Conservation (phyloP, 2,888 invertebrate species). For the Dolomedes plantarius region DNA sequence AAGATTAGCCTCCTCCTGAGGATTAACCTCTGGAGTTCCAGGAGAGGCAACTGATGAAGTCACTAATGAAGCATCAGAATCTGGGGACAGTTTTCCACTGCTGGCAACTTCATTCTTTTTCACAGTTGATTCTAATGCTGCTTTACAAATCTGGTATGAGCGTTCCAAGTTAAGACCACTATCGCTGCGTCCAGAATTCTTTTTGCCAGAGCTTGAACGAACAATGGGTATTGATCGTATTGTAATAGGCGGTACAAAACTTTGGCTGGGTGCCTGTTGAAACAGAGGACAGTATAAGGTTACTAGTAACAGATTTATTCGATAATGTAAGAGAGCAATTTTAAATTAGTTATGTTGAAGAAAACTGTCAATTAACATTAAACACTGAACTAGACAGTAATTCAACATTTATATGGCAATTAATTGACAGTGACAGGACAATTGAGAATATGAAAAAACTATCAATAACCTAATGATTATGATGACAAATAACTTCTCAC, state of each 20-base stretch:
- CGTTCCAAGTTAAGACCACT: constrained; percentile 88
- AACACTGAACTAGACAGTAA: too few species aligned
- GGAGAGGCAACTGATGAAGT: constrained; percentile 59
- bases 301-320: too few species aligned
- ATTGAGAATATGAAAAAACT: too few species aligned
- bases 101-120: constrained; percentile 78
- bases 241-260: constrained; percentile 70
- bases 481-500: too few species aligned
- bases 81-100: constrained; percentile 10
- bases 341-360: too few species aligned
- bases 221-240: constrained; percentile 68
- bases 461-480: too few species aligned
- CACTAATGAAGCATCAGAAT: constrained; percentile 35
- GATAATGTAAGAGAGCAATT: not conserved
- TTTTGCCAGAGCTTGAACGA: constrained; percentile 38
- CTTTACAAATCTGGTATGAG: constrained; percentile 90
- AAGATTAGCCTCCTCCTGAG: not conserved
- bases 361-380: too few species aligned
- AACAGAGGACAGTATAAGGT: not conserved
- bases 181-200: constrained; percentile 52
- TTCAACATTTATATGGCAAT: too few species aligned
- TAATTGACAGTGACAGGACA: too few species aligned
- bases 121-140: constrained; percentile 92
- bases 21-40: constrained; percentile 23
- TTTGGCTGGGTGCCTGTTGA: constrained; percentile 61